phyloP scores from a whole-genome alignment of 2,797 vertebrate genomes.

The Momotus momota region DNA sequence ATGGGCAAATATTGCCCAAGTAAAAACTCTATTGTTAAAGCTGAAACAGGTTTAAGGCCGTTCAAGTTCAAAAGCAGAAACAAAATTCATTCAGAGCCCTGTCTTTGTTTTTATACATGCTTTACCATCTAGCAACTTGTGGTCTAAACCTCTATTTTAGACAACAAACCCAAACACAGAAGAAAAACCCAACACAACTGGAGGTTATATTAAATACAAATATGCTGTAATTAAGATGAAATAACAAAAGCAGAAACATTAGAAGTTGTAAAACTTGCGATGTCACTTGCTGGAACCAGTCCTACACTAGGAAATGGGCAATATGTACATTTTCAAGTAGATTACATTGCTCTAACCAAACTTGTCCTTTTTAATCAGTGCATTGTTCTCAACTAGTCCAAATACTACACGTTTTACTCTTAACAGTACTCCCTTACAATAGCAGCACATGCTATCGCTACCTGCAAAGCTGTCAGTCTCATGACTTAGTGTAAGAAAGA shows the following conservation, averaged over 20 bases:
- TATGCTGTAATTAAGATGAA: conserved; percentile 84
- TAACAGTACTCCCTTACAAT: conserved; percentile 78
- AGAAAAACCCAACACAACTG: conserved; percentile 75
- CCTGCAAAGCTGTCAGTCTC: conserved; percentile 83
- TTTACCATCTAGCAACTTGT: conserved; percentile 81
- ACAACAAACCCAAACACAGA: conserved; percentile 76
- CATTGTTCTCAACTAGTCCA: conserved; percentile 80
- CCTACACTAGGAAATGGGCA: conserved; percentile 85
- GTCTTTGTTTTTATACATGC: conserved; percentile 81
- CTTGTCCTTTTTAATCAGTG: conserved; percentile 80
- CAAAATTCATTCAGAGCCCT: conserved; percentile 81
- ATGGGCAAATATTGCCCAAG: conserved; percentile 95
- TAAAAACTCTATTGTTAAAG: conserved; percentile 86
- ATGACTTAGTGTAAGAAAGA: conserved; percentile 85
- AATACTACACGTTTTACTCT: conserved; percentile 75
- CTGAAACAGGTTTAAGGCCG: conserved; percentile 91
- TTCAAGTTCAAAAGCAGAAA: conserved; percentile 86
- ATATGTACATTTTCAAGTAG: conserved; percentile 88
- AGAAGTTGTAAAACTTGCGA: conserved; percentile 86
- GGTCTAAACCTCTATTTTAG: conserved; percentile 79
- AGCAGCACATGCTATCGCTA: conserved; percentile 82
- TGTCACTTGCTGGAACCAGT: conserved; percentile 83
- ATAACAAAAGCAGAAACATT: conserved; percentile 86
- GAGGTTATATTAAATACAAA: conserved; percentile 84
- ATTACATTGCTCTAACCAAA: conserved; percentile 81